These are phyloP conservation scores for Pseudomyrmex dendroicus DNA, from an alignment of 1,140 invertebrate genomes.

Conservation along the genomic window DNA sequence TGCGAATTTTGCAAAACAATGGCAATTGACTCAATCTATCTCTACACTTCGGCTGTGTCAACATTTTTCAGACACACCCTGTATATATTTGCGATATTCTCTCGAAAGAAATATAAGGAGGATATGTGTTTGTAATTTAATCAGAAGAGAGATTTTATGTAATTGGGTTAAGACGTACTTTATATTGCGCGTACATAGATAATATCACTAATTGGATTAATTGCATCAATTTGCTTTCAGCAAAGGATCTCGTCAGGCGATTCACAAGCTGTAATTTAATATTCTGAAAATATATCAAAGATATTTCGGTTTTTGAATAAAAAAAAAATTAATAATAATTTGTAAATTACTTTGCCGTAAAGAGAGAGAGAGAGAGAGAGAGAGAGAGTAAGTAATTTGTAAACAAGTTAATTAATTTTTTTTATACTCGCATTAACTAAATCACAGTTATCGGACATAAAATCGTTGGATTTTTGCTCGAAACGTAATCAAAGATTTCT, in stretches of 20 bases:
- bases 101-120: constrained; percentile 11
- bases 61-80: too few species aligned
- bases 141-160: neutral
- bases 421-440: neutral
- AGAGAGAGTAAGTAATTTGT: too few species aligned
- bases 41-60: too few species aligned
- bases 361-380: too few species aligned
- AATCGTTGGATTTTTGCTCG: neutral
- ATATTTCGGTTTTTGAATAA: neutral
- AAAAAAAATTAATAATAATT: too few species aligned
- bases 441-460: neutral
- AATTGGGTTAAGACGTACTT: constrained; percentile 22
- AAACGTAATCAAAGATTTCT: neutral
- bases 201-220: constrained; percentile 32
- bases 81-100: neutral
- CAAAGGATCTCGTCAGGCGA: neutral
- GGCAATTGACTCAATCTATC: too few species aligned
- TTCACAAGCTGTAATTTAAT: constrained; percentile 15
- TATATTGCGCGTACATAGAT: constrained; percentile 8
- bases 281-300: neutral
- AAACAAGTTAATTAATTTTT: constrained; percentile 2
- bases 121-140: constrained; percentile 28
- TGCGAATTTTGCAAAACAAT: too few species aligned
- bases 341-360: too few species aligned
- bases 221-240: constrained; percentile 34